Evolutionary conservation across 2,113 vertebrate genomes (phyloP).

Genomic region (Dromiciops gliroides): DNA sequence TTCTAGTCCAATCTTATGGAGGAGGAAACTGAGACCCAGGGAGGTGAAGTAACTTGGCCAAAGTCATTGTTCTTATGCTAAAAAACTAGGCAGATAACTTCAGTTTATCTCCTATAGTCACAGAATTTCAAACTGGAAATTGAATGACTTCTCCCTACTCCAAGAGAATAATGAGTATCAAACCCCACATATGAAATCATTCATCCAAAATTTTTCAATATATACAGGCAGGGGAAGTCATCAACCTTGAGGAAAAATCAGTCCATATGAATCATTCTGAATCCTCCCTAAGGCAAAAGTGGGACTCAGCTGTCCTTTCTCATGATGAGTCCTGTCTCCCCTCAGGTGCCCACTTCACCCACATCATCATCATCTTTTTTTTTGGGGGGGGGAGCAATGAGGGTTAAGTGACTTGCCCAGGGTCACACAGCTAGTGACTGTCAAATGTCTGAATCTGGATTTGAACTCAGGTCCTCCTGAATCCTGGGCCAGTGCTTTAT

Average conservation of each 20-base stretch:
- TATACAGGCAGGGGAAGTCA: neutral
- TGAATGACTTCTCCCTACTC: constrained; percentile 28
- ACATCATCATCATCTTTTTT: too few species aligned
- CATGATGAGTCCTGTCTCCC: neutral
- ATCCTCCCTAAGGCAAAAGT: neutral
- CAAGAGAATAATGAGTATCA: constrained; percentile 27
- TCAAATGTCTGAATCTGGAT: too few species aligned
- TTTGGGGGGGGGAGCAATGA: too few species aligned
- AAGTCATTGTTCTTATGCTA: constrained; percentile 30
- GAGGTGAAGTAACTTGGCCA: neutral
- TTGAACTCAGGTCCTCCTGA: too few species aligned
- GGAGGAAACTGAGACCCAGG: neutral
- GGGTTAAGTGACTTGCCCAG: too few species aligned
- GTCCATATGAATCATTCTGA: neutral
- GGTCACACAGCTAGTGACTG: too few species aligned
- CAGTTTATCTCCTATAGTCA: constrained; percentile 37
- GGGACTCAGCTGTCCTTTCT: neutral
- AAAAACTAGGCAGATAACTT: constrained; percentile 21
- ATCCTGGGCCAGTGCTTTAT: too few species aligned
- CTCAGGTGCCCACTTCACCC: neutral
- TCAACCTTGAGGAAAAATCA: neutral
- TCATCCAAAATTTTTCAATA: constrained; percentile 24
- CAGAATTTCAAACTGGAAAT: constrained; percentile 28
- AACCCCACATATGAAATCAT: constrained; percentile 6
- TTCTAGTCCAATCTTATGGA: neutral